phyloP scores from a whole-genome alignment of 2,797 vertebrate genomes.

The Distichodus sexfasciatus region DNA sequence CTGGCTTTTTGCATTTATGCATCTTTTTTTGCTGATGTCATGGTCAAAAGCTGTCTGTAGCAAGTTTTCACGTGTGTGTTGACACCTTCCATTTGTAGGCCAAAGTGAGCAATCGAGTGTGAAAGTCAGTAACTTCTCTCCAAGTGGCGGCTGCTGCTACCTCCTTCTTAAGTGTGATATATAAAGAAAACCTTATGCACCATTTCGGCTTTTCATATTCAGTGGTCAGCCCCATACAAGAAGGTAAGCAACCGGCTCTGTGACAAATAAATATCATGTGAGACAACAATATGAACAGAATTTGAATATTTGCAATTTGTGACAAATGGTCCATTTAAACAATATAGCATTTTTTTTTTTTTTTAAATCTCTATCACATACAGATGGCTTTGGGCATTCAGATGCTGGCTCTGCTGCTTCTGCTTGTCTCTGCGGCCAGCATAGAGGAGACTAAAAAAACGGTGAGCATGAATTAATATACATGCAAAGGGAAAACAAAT shows the following conservation, averaged over 20 bases:
- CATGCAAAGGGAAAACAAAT: background rate
- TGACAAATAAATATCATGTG: too few relatives aligned
- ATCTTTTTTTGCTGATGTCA: conserved; percentile 23
- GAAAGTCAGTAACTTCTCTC: conserved; percentile 45
- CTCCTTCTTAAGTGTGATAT: conserved; percentile 22
- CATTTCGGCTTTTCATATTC: background rate
- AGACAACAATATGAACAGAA: too few relatives aligned
- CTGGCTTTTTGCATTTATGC: too few relatives aligned
- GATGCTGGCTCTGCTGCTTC: conserved; percentile 42
- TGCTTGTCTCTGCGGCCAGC: conserved; percentile 48
- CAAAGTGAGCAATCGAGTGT: conserved; percentile 39
- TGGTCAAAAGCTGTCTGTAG: conserved; percentile 36
- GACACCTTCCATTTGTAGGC: conserved; percentile 42
- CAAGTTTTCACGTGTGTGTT: conserved; percentile 45
- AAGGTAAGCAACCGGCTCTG: conserved; percentile 41
- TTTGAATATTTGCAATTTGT: too few relatives aligned
- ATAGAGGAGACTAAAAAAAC: conserved; percentile 37
- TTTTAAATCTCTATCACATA: conserved; percentile 16
- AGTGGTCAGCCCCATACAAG: conserved; percentile 1
- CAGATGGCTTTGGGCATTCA: conserved; percentile 55
- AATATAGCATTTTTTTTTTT: background rate
- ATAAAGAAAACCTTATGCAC: conserved; percentile 3
- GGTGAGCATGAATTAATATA: conserved; percentile 41
- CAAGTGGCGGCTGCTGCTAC: conserved; percentile 9
- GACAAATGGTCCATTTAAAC: background rate